Evolutionary conservation across 2,888 invertebrate species (phyloP), one percentile per base, ranked within the genome.

Genomic region (Drosophila subsilvestris): DNA sequence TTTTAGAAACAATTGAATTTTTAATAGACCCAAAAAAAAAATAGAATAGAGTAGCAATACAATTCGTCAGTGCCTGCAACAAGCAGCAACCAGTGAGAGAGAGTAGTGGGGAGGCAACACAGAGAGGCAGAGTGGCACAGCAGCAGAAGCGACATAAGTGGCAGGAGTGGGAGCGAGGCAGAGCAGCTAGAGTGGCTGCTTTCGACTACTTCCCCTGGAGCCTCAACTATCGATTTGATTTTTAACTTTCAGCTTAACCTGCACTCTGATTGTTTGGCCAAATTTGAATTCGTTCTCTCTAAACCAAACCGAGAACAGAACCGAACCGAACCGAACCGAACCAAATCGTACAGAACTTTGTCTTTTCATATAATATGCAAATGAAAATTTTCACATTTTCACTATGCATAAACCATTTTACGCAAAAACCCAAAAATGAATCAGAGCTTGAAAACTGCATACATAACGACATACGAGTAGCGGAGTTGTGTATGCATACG

Each of bases 1-100:
- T 74, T 66, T 32, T 29, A 9, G 1, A 32, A 79, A 73, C 87
- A 78, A 86, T 76, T 82, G 84, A 78, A 82, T 86, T 84, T 86
- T 84, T 80, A 84, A 84, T 86, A 84, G 66, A 62, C 51, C 25
- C 56, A 53, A 66, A 51, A 66, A 81, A 68, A 74, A 8, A 32
- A 8, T 27, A 65, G 65, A 76, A 66, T 66, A 72, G 66, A 61
- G 29, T 47, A 63, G 49, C 61, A 32, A 48, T 20, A 22, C n/a
- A 27, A 5, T 32, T 27, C 3, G 27, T 27, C 27, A 27, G 12
- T 32, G 32, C 37, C 17, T 25, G 12, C 12, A 29, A 44, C 37
- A 29, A 59, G 48, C 18, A 20, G 48, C 18, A 20, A 9, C 7
- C 32, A n/a, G n/a, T 27, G 7, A n/a, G 45, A 37, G 43, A 9